phyloP scores from a whole-genome alignment of 2,888 invertebrate species.

The Dinocampus coccinellae region DNA sequence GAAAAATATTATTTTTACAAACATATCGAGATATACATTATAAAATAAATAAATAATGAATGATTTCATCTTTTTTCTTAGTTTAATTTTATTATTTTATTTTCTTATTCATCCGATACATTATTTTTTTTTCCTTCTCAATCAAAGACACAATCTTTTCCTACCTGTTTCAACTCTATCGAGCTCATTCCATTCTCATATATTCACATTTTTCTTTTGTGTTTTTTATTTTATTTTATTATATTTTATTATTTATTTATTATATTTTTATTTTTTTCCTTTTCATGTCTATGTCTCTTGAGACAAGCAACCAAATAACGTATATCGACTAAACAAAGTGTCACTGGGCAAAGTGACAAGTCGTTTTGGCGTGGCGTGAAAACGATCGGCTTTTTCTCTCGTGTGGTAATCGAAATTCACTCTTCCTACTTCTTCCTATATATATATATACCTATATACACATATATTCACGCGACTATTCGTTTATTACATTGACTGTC shows the following conservation, averaged over 20 bases:
- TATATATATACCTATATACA: slow-evolving; percentile 1
- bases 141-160: neutral
- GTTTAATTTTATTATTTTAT: neutral
- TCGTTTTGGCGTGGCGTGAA: slow-evolving; percentile 58
- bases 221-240: too few species aligned
- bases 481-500: slow-evolving; percentile 48
- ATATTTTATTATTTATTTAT: neutral
- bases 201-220: too few species aligned
- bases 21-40: neutral
- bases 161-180: neutral
- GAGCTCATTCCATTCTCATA: neutral
- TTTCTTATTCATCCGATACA: neutral
- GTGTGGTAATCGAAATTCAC: slow-evolving; percentile 48
- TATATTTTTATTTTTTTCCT: neutral
- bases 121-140: neutral
- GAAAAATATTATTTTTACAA: neutral
- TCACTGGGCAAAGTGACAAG: slow-evolving; percentile 55
- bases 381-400: slow-evolving; percentile 49
- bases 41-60: neutral
- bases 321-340: slow-evolving; percentile 65
- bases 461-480: slow-evolving; percentile 11
- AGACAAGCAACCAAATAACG: slow-evolving; percentile 40
- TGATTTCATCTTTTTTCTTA: neutral
- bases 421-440: slow-evolving; percentile 21
- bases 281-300: too few species aligned